These are phyloP conservation scores for Eulemur macaco DNA, from an alignment of 2,113 vertebrate species.

Conservation along the genomic window DNA sequence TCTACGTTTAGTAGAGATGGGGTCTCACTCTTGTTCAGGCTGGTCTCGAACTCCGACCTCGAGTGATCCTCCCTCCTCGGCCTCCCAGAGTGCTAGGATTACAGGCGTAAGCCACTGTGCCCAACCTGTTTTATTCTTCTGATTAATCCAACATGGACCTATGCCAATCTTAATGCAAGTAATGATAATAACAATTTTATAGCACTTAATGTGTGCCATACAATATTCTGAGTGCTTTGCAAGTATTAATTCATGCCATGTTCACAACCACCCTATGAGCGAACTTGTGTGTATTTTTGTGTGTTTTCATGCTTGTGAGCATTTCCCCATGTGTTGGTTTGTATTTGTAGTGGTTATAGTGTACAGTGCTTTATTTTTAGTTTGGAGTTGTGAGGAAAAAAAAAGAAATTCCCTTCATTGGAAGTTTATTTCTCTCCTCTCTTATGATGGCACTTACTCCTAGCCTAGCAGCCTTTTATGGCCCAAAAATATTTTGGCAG, in stretches of 20 bases:
- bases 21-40: too few relatives aligned
- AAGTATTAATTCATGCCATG: not conserved
- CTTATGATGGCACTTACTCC: not conserved
- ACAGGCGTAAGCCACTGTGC: too few relatives aligned
- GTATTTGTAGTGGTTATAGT: not conserved
- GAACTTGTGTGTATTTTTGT: accelerated
- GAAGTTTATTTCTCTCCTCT: not conserved
- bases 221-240: not conserved
- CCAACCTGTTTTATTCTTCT: not conserved
- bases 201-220: not conserved
- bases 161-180: not conserved
- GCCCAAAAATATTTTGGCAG: slow-evolving; percentile 9
- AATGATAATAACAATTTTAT: not conserved
- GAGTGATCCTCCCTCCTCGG: too few relatives aligned
- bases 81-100: too few relatives aligned
- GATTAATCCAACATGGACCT: not conserved
- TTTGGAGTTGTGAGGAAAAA: not conserved
- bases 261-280: not conserved
- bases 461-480: not conserved
- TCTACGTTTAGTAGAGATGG: too few relatives aligned
- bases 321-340: not conserved
- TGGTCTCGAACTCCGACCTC: too few relatives aligned
- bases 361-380: slow-evolving; percentile 43
- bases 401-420: not conserved
- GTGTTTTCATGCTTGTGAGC: not conserved